Base-by-base conservation (phyloP, 2,113 vertebrate genomes). In the Boulengeromyrus knoepffleri region DNA sequence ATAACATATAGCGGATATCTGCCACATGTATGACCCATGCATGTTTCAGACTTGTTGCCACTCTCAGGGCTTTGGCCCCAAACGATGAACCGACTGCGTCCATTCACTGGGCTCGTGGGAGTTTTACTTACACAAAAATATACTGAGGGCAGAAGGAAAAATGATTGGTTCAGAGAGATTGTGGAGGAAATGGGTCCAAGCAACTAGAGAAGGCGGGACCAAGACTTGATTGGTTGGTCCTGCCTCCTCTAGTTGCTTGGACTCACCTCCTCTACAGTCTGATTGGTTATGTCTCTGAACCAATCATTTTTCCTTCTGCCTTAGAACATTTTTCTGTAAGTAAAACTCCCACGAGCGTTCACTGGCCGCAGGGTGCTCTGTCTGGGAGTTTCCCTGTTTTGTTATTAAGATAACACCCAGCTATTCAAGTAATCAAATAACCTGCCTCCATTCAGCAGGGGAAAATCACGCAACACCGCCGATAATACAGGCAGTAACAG, bases 1-100 rank as follows among this genome's bases (percentile, higher is more conserved):
- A 74, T 88, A 89, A 93, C 90, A 62, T 87, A 56, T 80, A 24
- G 70, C 53, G 52, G 88, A 36, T 77, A 36, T 77, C 89, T 90
- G 27, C 36, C 46, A 70, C 47, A 80, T 7, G 31, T 77, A 46
- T 49, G 74, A 89, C 42, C 70, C 5, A 21, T 50, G 88, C 46
- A 45, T 74, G 88, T 89, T 74, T 56, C 45, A 86, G 58, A 87
- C 89, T 21, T 62, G 9, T 47, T 8, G 31, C 62, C 58, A 56
- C 85, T 90, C 87, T 21, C 66, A 31, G 42, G 12, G 19, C n/a
- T 45, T 36, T 36, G 66, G 62, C 27, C 42, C 58, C 31, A 80
- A 91, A 90, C 91, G 58, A 21, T 3, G 52, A 45, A 9, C 42
- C 24, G 19, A 2, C 42, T 49, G 19, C 88, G 17, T 49, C 27